phyloP scores from a whole-genome alignment of 2,797 vertebrate species.

The Pterois miles region DNA sequence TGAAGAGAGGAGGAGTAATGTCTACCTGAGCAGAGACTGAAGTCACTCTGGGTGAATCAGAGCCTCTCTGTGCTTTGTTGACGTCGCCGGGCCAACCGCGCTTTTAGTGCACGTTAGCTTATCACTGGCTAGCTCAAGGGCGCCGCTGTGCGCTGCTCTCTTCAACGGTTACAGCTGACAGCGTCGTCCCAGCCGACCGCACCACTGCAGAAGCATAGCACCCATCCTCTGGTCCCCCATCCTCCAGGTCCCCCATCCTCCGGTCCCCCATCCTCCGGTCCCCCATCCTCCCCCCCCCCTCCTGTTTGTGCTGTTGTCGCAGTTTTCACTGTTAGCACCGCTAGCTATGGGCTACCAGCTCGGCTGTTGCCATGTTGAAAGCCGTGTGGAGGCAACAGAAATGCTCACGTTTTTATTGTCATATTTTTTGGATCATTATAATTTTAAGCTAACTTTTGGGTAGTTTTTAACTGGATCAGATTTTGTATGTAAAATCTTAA shows the following conservation, averaged over 20 bases:
- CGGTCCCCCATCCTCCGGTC: no score
- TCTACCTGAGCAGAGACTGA: background rate
- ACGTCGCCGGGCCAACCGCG: background rate
- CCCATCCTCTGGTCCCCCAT: background rate
- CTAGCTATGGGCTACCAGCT: no score
- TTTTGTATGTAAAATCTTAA: background rate
- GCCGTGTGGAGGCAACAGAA: no score
- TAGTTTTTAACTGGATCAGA: background rate
- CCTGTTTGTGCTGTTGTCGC: background rate
- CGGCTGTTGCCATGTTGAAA: no score
- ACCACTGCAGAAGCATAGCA: background rate
- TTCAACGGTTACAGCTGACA: background rate
- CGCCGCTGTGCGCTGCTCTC: background rate
- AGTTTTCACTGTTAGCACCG: background rate
- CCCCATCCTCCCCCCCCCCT: no score
- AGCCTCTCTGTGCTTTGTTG: background rate
- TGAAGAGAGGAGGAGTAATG: background rate
- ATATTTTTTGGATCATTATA: background rate
- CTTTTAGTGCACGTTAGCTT: background rate
- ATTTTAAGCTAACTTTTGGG: background rate
- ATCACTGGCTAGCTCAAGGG: background rate
- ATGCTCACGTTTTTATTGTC: no score
- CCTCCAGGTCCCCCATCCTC: no score
- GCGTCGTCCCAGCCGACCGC: background rate
- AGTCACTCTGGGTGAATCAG: rapidly evolving